Conservation (phyloP, 2,113 vertebrate genomes). For the Hymenochirus boettgeri region DNA sequence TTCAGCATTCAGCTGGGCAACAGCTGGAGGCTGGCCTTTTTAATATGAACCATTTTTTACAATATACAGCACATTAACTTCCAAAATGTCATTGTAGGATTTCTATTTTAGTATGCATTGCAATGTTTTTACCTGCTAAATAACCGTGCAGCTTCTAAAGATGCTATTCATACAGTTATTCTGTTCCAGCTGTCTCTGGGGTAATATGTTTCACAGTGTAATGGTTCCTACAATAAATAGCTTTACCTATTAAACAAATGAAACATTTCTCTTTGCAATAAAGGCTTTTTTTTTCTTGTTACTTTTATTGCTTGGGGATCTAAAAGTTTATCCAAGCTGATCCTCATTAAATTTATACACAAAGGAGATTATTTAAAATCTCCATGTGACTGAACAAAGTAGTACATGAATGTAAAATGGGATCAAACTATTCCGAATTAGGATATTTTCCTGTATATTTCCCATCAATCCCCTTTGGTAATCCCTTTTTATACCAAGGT, state of each 20-base stretch:
- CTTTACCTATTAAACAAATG: conserved; percentile 44
- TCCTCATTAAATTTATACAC: conserved; percentile 44
- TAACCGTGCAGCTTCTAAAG: conserved; percentile 29
- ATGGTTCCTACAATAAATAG: conserved; percentile 43
- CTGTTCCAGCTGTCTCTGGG: conserved; percentile 23
- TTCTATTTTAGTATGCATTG: background rate
- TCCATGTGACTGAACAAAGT: conserved; percentile 39
- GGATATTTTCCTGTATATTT: background rate
- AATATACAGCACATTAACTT: too few relatives aligned
- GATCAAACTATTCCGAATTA: background rate
- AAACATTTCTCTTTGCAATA: conserved; percentile 41
- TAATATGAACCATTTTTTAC: too few relatives aligned
- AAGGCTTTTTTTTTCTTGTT: conserved; percentile 41
- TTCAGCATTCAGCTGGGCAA: too few relatives aligned
- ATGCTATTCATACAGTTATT: conserved; percentile 35
- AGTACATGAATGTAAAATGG: conserved; percentile 26
- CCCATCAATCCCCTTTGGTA: too few relatives aligned
- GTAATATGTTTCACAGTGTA: conserved; percentile 43
- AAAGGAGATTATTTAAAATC: conserved; percentile 44
- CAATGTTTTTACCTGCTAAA: conserved; percentile 22
- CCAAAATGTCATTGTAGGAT: too few relatives aligned
- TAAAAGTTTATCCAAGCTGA: conserved; percentile 43
- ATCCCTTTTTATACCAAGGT: too few relatives aligned
- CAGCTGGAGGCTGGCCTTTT: too few relatives aligned
- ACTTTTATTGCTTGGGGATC: conserved; percentile 43